phyloP scores from a whole-genome alignment of 2,113 vertebrate species.

The Dendrocopos noguchii region DNA sequence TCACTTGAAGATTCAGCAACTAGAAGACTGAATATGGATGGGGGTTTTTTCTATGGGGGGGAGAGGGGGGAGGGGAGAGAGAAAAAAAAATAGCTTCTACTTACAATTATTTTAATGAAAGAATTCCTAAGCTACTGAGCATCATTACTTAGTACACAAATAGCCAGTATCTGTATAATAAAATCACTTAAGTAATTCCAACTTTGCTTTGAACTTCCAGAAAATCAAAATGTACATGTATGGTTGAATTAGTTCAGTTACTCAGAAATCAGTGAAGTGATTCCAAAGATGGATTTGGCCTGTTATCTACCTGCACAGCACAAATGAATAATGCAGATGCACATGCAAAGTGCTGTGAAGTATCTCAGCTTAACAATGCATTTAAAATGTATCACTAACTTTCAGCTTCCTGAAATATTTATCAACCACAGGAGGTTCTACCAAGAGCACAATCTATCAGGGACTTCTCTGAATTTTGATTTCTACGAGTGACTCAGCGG shows the following conservation, averaged over 20 bases:
- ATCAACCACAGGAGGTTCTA: not conserved
- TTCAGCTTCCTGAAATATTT: slow-evolving; percentile 37
- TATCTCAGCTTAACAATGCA: slow-evolving; percentile 41
- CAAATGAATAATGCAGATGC: slow-evolving; percentile 64
- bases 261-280: slow-evolving; percentile 45
- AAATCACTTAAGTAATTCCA: not conserved
- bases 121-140: not conserved
- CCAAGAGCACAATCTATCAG: not conserved
- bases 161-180: not conserved
- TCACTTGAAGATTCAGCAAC: not conserved
- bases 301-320: slow-evolving; percentile 52
- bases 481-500: not conserved
- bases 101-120: not conserved
- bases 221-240: slow-evolving; percentile 1
- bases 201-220: slow-evolving; percentile 8
- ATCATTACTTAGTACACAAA: not conserved
- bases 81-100: not conserved
- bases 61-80: not conserved
- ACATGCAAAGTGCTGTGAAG: slow-evolving; percentile 53
- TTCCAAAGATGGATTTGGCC: slow-evolving; percentile 26
- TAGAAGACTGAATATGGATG: not conserved
- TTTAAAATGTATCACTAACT: slow-evolving; percentile 64
- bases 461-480: slow-evolving; percentile 21
- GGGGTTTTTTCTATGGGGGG: not conserved
- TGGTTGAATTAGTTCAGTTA: not conserved